Conservation (phyloP, 2,888 invertebrate species). For the Callinectes sapidus region DNA sequence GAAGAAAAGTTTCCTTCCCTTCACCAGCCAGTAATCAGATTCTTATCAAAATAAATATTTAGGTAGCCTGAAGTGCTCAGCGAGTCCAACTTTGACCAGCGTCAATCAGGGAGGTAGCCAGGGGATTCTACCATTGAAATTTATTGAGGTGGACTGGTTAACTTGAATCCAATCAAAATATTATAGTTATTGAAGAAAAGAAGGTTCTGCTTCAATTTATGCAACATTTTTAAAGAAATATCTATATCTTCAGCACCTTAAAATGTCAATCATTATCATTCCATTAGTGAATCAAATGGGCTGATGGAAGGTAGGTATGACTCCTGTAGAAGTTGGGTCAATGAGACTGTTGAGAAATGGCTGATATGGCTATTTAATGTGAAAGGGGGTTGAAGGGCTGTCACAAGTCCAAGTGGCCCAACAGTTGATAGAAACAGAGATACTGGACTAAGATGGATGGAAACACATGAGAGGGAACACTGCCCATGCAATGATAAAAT, state of each 20-base stretch:
- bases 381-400: neutral
- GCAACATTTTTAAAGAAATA: neutral
- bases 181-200: neutral
- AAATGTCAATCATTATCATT: neutral
- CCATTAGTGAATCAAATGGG: neutral
- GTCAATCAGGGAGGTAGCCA: slow-evolving; percentile 50
- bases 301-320: neutral
- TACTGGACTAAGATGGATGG: slow-evolving; percentile 50
- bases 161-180: neutral
- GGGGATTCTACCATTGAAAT: slow-evolving; percentile 21
- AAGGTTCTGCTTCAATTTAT: slow-evolving; percentile 13
- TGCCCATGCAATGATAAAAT: slow-evolving; percentile 56
- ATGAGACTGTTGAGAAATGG: neutral
- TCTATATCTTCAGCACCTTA: neutral
- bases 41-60: neutral
- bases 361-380: neutral
- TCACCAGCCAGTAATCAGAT: neutral
- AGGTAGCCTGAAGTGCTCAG: neutral
- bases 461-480: slow-evolving; percentile 65
- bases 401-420: slow-evolving; percentile 22
- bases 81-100: neutral
- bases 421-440: neutral
- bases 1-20: slow-evolving; percentile 18
- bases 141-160: neutral
- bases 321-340: neutral